Conservation (phyloP, 2,888 invertebrate species). For the Melieria crassipennis region DNA sequence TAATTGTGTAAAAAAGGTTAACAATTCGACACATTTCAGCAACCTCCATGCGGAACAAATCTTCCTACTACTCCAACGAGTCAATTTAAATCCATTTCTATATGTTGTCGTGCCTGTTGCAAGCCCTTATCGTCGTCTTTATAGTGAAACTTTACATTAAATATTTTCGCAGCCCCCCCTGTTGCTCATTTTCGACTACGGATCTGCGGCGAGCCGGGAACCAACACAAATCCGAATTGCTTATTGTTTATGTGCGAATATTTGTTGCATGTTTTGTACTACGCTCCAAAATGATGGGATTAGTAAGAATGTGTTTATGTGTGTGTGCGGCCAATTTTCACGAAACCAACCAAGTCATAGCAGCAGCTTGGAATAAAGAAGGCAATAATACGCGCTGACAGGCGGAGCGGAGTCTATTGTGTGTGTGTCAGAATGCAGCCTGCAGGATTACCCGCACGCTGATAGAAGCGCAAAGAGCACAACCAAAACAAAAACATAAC, state of each 20-base stretch:
- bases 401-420: background rate
- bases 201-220: slow-evolving; percentile 25
- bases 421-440: slow-evolving; percentile 3
- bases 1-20: too few relatives aligned
- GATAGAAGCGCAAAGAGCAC: background rate
- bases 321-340: slow-evolving; percentile 26
- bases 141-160: too few relatives aligned
- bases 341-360: slow-evolving; percentile 10
- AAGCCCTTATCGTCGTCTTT: too few relatives aligned
- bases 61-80: too few relatives aligned
- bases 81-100: too few relatives aligned
- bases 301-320: slow-evolving; percentile 25
- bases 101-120: too few relatives aligned
- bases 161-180: too few relatives aligned
- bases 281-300: slow-evolving; percentile 12
- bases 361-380: slow-evolving; percentile 19
- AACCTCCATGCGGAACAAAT: too few relatives aligned
- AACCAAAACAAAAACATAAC: slow-evolving; percentile 16
- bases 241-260: slow-evolving; percentile 35
- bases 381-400: slow-evolving; percentile 21
- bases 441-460: slow-evolving; percentile 30
- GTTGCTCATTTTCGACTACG: too few relatives aligned
- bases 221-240: slow-evolving; percentile 19
- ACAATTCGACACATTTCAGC: too few relatives aligned
- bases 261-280: slow-evolving; percentile 34